These are phyloP conservation scores for Ariolimax columbianus DNA, from an alignment of 2,888 invertebrate species.

Conservation along the genomic window DNA sequence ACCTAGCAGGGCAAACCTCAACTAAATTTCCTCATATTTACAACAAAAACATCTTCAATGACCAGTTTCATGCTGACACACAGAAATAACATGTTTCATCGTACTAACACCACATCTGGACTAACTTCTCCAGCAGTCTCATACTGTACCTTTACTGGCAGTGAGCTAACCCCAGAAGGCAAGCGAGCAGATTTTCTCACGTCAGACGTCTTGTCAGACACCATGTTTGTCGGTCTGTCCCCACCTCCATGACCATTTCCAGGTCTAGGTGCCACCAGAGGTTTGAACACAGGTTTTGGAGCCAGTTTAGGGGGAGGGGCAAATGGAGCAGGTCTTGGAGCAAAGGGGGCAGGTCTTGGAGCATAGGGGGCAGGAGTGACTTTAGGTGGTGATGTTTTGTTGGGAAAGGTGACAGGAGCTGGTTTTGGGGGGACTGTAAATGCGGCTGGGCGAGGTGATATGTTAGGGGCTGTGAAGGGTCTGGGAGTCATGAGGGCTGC, in stretches of 20 bases:
- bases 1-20: too few relatives aligned
- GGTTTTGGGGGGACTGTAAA: slow-evolving; percentile 3
- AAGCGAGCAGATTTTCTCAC: slow-evolving; percentile 47
- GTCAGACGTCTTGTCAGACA: slow-evolving; percentile 35
- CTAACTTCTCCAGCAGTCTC: too few relatives aligned
- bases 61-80: too few relatives aligned
- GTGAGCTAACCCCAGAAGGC: slow-evolving; percentile 42
- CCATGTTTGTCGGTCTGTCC: background rate
- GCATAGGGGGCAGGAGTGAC: background rate
- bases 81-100: too few relatives aligned
- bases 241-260: slow-evolving; percentile 18
- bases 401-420: background rate
- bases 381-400: background rate
- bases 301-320: slow-evolving; percentile 47
- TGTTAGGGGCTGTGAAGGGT: slow-evolving; percentile 23
- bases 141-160: slow-evolving; percentile 26
- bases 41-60: too few relatives aligned
- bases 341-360: slow-evolving; percentile 13
- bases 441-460: slow-evolving; percentile 10
- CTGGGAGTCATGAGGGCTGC: slow-evolving; percentile 9
- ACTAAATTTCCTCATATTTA: too few relatives aligned
- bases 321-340: slow-evolving; percentile 34
- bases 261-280: slow-evolving; percentile 66
- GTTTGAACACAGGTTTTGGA: slow-evolving; percentile 61
- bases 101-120: too few relatives aligned